These are phyloP conservation scores for Anser cygnoides DNA, from an alignment of 2,113 vertebrate species.

Conservation along the genomic window DNA sequence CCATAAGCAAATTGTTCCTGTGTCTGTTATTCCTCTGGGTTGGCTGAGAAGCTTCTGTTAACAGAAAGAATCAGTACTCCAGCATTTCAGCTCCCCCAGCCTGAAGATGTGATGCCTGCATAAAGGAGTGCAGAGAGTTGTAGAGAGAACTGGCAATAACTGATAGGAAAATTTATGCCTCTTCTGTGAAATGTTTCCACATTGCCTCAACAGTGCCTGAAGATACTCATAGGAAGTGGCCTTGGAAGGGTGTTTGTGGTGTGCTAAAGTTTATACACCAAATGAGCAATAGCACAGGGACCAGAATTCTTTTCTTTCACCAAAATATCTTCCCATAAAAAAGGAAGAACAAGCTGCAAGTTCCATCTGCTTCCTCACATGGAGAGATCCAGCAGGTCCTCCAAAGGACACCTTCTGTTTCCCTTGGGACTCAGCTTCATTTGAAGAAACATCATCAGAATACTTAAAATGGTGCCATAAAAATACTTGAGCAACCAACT, in stretches of 20 bases:
- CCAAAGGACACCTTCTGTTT: slow-evolving; percentile 31
- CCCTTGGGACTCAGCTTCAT: not conserved
- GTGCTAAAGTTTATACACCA: not conserved
- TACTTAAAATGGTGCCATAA: not conserved
- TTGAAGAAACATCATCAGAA: slow-evolving; percentile 10
- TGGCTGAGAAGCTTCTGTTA: not conserved
- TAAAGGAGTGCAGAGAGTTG: not conserved
- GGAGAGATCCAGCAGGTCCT: slow-evolving; percentile 6
- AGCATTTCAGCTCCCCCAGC: not conserved
- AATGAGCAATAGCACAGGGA: slow-evolving; percentile 17
- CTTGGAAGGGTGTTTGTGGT: not conserved
- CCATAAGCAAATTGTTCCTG: not conserved
- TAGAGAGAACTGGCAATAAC: not conserved
- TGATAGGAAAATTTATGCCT: not conserved
- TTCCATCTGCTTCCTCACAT: slow-evolving; percentile 29
- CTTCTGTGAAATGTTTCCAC: not conserved
- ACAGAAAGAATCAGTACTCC: not conserved
- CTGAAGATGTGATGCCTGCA: not conserved
- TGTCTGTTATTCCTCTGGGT: not conserved
- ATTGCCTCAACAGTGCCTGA: not conserved
- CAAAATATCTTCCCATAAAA: slow-evolving; percentile 16
- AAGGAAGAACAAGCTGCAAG: slow-evolving; percentile 27
- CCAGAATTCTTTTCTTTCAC: slow-evolving; percentile 9
- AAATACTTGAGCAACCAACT: not conserved
- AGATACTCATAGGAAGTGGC: not conserved